Conservation (phyloP, 2,113 vertebrate species). For the Gila orcuttii region DNA sequence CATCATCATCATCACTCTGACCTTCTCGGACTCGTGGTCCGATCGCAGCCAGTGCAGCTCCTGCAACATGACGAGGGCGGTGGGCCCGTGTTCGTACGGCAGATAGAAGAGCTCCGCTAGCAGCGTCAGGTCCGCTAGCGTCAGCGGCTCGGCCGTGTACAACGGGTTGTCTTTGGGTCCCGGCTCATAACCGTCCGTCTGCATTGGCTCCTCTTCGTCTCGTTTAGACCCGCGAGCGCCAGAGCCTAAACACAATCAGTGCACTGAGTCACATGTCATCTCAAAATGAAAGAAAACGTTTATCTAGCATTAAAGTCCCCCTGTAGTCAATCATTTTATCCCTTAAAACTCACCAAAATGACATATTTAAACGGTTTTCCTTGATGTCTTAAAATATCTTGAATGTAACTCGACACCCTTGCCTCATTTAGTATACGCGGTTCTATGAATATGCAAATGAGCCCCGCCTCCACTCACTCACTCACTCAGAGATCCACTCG, state of each 20-base stretch:
- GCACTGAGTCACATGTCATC: too few relatives aligned
- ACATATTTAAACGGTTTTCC: too few relatives aligned
- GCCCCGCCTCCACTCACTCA: too few relatives aligned
- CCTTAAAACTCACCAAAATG: too few relatives aligned
- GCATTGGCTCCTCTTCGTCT: slow-evolving; percentile 88
- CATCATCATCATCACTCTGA: slow-evolving; percentile 33
- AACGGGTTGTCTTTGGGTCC: slow-evolving; percentile 88
- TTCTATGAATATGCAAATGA: too few relatives aligned
- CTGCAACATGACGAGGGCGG: slow-evolving; percentile 88
- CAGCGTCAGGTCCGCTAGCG: slow-evolving; percentile 88
- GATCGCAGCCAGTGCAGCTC: slow-evolving; percentile 95
- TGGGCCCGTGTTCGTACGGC: slow-evolving; percentile 92
- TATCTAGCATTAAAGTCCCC: too few relatives aligned
- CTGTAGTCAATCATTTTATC: too few relatives aligned
- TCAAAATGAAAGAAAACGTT: too few relatives aligned
- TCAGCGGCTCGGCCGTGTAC: slow-evolving; percentile 90
- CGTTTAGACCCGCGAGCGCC: slow-evolving; percentile 55
- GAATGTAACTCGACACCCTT: too few relatives aligned
- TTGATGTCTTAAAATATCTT: too few relatives aligned
- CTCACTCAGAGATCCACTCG: too few relatives aligned
- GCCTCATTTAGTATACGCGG: too few relatives aligned
- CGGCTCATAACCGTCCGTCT: slow-evolving; percentile 88
- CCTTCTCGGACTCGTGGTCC: slow-evolving; percentile 82
- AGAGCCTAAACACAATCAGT: slow-evolving; percentile 13
- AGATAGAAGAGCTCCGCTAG: slow-evolving; percentile 95